These are phyloP conservation scores for Xiphorhynchus erythropygius DNA, from an alignment of 2,797 vertebrate species.

Conservation along the genomic window DNA sequence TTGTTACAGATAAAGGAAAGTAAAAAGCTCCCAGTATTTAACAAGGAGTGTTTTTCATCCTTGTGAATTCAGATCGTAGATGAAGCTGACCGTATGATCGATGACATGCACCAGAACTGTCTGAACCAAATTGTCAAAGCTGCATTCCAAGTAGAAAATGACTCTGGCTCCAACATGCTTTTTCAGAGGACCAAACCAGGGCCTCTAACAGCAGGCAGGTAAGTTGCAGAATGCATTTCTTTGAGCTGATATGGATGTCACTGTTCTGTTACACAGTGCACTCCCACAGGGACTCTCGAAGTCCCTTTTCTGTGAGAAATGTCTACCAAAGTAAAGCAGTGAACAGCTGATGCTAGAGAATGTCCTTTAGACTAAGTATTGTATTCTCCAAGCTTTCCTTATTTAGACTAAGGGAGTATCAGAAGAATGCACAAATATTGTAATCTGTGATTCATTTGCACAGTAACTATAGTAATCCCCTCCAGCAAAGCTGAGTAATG, in stretches of 20 bases:
- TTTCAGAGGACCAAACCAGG: constrained; percentile 79
- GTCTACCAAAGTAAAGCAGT: background rate
- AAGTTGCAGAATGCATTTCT: background rate
- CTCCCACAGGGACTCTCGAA: background rate
- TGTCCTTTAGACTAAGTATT: background rate
- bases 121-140: constrained; percentile 86
- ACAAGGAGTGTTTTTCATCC: background rate
- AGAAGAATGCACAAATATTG: background rate
- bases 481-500: background rate
- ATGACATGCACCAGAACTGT: constrained; percentile 95
- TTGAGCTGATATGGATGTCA: background rate
- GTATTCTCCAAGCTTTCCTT: background rate
- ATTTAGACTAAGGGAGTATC: background rate
- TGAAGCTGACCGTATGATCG: constrained; percentile 95
- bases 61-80: constrained; percentile 84
- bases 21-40: background rate
- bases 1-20: background rate
- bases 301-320: background rate
- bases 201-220: constrained; percentile 86
- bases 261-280: background rate
- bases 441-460: background rate
- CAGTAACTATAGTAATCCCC: background rate
- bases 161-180: constrained; percentile 23
- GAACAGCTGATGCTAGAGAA: background rate
- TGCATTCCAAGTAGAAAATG: constrained; percentile 65